Evolutionary conservation across 2,888 invertebrate genomes (phyloP), one percentile per base, ranked within the genome.

Genomic region (Crocallis elinguaria): DNA sequence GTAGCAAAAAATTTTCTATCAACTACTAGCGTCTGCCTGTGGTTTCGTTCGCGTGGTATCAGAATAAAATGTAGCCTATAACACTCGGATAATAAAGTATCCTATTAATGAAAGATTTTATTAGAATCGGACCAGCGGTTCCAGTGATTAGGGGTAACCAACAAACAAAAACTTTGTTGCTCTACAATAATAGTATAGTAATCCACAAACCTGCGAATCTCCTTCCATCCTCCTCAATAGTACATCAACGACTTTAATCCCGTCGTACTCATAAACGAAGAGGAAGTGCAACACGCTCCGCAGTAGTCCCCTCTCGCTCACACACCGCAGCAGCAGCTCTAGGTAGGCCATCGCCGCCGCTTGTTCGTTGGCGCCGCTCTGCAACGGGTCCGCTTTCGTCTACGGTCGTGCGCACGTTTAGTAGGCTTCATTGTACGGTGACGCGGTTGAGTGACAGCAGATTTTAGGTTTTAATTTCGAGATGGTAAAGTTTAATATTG

Each of bases 301-400:
- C 64, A 98, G 88, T 44, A 99, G 90, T 0, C 97, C 96, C 0
- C 97, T 95, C 66, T 97, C 95, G 0, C 97, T 96, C 9, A 97
- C 95, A 42, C 97, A 96, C 38, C 98, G 94, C 59, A 99, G 84
- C 69, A 98, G 95, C 64, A 99, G 92, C 86, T 99, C 98, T 59
- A 98, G 93, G 87, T 99, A 99, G 5, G 97, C 97, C 75, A 97
- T 98, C 7, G 98, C 97, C 39, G 98, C 96, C 52, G 98, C 94
- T 78, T 98, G 95, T 83, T 99, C 98, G 64, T 96, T 95, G 66
- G 95, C 93, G 55, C 96, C 95, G 84, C 94, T 96, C 97, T 98
- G 94, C 84, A 94, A 94, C 86, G 87, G 73, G 72, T 75, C 84
- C 75, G 79, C 80, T 81, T 76, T 84, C 74, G 83, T 86, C 90